phyloP scores from a whole-genome alignment of 2,797 vertebrate genomes.

The Miichthys miiuy region DNA sequence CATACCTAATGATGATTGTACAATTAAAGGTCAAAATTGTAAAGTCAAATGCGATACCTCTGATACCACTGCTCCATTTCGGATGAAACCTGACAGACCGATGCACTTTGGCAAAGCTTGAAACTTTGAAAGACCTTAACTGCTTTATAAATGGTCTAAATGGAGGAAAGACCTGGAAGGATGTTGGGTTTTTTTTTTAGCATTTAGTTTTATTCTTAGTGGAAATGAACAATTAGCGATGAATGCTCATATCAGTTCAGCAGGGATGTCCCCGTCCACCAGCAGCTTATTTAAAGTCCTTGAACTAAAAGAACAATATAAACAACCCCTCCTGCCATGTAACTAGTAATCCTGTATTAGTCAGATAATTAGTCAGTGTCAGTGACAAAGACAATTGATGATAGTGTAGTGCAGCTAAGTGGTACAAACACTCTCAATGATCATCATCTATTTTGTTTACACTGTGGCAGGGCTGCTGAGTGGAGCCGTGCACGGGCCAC shows the following conservation, averaged over 20 bases:
- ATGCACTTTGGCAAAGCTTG: not conserved
- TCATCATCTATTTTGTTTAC: slow-evolving; percentile 28
- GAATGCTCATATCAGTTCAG: slow-evolving; percentile 14
- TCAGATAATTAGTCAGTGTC: slow-evolving; percentile 44
- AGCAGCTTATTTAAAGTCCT: slow-evolving; percentile 21
- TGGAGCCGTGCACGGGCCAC: not conserved
- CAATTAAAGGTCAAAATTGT: slow-evolving; percentile 57
- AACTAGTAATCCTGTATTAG: slow-evolving; percentile 22
- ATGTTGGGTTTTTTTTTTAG: too few species aligned
- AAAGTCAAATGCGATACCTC: slow-evolving; percentile 52
- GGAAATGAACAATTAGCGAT: slow-evolving; percentile 15
- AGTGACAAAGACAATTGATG: slow-evolving; percentile 31
- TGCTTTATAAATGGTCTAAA: not conserved
- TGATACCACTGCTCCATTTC: not conserved
- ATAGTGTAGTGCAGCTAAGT: slow-evolving; percentile 17
- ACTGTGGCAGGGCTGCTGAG: slow-evolving; percentile 2
- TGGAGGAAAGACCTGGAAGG: not conserved
- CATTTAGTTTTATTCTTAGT: slow-evolving; percentile 8
- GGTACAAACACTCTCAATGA: slow-evolving; percentile 6
- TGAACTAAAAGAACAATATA: slow-evolving; percentile 25
- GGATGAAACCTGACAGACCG: not conserved
- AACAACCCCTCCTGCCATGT: slow-evolving; percentile 29
- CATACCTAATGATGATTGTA: slow-evolving; percentile 14
- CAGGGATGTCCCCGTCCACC: not conserved
- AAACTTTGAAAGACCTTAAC: slow-evolving; percentile 2